phyloP scores from a whole-genome alignment of 2,888 invertebrate genomes.

The Melinopterus prodromus region DNA sequence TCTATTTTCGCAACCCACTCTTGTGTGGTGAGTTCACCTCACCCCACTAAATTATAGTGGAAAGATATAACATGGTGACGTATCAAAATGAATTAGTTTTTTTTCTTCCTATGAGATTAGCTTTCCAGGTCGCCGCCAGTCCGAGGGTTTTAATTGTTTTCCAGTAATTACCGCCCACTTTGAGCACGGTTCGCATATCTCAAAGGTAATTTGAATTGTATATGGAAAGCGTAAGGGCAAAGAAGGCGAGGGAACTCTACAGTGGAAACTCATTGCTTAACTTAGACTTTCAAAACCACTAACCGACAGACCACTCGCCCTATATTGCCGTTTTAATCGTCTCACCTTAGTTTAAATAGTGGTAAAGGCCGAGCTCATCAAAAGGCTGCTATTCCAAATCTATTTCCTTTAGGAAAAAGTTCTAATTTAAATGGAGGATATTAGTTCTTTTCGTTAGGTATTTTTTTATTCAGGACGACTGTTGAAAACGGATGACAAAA shows the following conservation, averaged over 20 bases:
- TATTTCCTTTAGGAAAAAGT: background rate
- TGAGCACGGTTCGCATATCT: background rate
- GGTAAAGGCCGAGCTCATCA: background rate
- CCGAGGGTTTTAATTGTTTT: background rate
- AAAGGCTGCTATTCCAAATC: background rate
- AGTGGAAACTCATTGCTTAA: background rate
- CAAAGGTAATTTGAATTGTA: background rate
- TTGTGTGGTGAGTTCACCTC: background rate
- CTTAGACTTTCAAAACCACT: constrained; percentile 4
- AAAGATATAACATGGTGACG: background rate
- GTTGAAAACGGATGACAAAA: no score
- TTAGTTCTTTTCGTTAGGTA: no score
- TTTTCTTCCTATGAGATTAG: background rate
- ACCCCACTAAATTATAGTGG: background rate
- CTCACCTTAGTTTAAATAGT: background rate
- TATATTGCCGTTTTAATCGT: background rate
- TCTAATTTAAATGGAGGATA: no score
- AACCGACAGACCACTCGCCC: background rate
- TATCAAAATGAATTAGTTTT: background rate
- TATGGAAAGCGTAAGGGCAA: background rate
- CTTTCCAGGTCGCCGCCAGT: background rate
- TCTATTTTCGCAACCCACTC: background rate
- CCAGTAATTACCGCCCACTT: background rate
- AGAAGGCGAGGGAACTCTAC: background rate
- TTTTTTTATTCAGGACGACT: no score